These are phyloP conservation scores for Thripadectes ignobilis DNA, from an alignment of 2,797 vertebrate species.

Conservation along the genomic window DNA sequence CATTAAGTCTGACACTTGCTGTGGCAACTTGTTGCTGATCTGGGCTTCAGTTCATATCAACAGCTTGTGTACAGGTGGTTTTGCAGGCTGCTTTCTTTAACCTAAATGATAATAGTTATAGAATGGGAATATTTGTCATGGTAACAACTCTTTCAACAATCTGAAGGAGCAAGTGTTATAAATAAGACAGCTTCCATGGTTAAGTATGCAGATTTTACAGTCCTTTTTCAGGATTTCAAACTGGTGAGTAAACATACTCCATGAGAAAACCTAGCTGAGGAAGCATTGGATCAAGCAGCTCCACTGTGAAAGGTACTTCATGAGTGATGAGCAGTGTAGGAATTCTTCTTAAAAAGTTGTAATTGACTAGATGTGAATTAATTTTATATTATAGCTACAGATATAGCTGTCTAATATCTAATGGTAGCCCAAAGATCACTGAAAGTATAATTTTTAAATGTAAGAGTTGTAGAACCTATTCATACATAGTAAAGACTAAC, in stretches of 20 bases:
- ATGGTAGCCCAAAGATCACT: not conserved
- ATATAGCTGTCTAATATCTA: not conserved
- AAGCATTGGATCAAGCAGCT: not conserved
- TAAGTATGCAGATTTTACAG: not conserved
- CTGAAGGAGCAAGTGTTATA: not conserved
- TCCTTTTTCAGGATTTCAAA: not conserved
- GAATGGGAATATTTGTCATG: not conserved
- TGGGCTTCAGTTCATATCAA: not conserved
- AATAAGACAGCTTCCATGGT: not conserved
- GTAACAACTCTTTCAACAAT: not conserved
- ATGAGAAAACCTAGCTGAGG: not conserved
- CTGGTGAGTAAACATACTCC: not conserved
- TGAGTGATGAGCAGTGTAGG: not conserved
- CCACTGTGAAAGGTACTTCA: not conserved
- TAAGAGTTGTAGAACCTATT: not conserved
- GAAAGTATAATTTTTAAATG: not conserved
- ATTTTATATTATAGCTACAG: not conserved
- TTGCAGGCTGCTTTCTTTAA: not conserved
- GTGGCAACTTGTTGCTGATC: not conserved
- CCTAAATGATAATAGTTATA: not conserved
- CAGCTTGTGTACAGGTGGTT: not conserved
- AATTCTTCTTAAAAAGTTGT: not conserved
- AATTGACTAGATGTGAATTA: not conserved
- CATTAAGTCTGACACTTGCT: not conserved
- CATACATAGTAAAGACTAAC: not conserved